Evolutionary conservation across 2,888 invertebrate genomes (phyloP).

Genomic region (Lathronympha strigana): DNA sequence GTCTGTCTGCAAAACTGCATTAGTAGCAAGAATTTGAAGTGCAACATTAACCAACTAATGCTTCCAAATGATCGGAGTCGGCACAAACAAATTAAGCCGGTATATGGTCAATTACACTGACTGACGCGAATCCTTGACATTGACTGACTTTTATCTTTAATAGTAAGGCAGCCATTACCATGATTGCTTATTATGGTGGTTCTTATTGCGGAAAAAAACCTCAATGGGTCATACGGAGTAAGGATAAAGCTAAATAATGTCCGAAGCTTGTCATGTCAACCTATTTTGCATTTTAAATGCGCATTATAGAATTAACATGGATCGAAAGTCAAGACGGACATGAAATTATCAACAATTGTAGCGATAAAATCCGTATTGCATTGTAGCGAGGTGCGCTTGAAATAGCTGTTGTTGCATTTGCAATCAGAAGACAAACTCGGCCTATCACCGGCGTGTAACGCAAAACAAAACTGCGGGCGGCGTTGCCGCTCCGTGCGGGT

Average conservation of each 20-base stretch:
- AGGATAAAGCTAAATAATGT: background rate
- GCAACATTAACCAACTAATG: background rate
- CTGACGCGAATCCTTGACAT: conserved; percentile 38
- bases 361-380: conserved; percentile 65
- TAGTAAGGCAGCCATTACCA: conserved; percentile 28
- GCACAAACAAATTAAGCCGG: conserved; percentile 19
- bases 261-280: no score
- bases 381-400: conserved; percentile 50
- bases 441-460: conserved; percentile 74
- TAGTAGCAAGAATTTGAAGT: background rate
- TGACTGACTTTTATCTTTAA: conserved; percentile 34
- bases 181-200: conserved; percentile 14
- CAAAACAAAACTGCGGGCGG: conserved; percentile 78
- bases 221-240: background rate
- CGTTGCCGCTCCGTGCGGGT: conserved; percentile 68
- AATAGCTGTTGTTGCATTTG: conserved; percentile 77
- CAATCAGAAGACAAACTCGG: conserved; percentile 79
- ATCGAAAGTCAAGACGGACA: conserved; percentile 67
- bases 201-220: background rate
- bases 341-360: conserved; percentile 57
- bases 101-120: conserved; percentile 19
- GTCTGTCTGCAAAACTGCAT: background rate
- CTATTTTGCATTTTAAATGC: conserved; percentile 42
- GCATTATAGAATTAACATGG: conserved; percentile 37
- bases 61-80: conserved; percentile 19